Base-by-base conservation (phyloP, 2,888 invertebrate species). In the Quadriops clusia region DNA sequence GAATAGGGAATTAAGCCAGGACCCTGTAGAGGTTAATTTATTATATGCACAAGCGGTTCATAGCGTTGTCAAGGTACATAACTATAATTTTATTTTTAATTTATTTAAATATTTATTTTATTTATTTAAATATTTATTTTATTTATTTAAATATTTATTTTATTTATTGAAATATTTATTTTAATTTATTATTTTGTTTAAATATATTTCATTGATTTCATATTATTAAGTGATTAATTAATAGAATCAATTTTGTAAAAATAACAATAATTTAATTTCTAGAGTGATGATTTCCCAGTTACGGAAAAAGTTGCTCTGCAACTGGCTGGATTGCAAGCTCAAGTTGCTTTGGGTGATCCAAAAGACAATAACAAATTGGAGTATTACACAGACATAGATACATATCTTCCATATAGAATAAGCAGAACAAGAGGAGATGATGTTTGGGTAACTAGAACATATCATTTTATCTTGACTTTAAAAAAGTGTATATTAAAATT, bases 41-140 rank as follows among this genome's bases (percentile, higher is more conserved):
- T 65, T 94, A 3, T 94, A 91, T 59, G 87, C 93, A 14, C 94
- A 94, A 64, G 93, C 91, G 33, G 93, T 94, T 5, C 84, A 93
- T 50, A 83, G 84, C 54, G 90, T 94, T 26, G 93, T 93, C 3
- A 90, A 90, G 74, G 90, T 89, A 65, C 40, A 40, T 30, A 30
- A 35, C 8, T 31, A 17, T 7, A 7, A 9, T 12, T 3, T 20
- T 8, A 15, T 22, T 18, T 17, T 17, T 25, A 36, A 30, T 17
- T 17, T n/a, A 15, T 25, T 22, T 32, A 38, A 25, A 16, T 17
- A 30, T 14, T 15, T 18, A n/a, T n/a, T n/a, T n/a, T n/a, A n/a
- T 17, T 22, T 16, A 23, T 28, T 14, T 7, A n/a, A 11, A 36
- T 11, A 28, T 23, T 22, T 12, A n/a, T n/a, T n/a, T n/a, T n/a